phyloP scores from a whole-genome alignment of 2,113 vertebrate species.

The Brachypodius melanocephalos region DNA sequence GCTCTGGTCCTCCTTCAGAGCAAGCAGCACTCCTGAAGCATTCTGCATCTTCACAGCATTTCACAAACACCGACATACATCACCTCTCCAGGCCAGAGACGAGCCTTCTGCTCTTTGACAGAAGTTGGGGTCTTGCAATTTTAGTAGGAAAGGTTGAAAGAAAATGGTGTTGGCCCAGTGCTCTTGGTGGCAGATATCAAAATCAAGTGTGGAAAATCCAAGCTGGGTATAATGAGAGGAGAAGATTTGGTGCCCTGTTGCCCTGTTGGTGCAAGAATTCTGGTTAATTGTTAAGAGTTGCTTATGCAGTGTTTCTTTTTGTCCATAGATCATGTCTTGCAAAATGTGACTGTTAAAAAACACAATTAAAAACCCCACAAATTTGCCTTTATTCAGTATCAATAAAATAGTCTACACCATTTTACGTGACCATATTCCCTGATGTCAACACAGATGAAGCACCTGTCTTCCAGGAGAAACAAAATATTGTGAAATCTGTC shows the following conservation, averaged over 20 bases:
- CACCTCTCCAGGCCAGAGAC: not conserved
- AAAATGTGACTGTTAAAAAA: not conserved
- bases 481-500: not conserved
- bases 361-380: not conserved
- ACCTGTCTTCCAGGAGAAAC: not conserved
- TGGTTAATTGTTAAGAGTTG: conserved; percentile 42
- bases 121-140: not conserved
- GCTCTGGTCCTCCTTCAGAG: not conserved
- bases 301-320: not conserved
- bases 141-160: not conserved
- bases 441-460: not conserved
- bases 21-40: not conserved
- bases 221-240: conserved; percentile 40
- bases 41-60: not conserved
- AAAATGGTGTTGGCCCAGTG: conserved; percentile 19
- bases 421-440: not conserved
- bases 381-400: not conserved
- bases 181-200: not conserved
- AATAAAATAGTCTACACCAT: not conserved
- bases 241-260: not conserved
- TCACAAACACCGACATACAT: accelerated
- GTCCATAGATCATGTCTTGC: not conserved
- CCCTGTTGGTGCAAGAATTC: not conserved
- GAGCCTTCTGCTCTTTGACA: conserved; percentile 1
- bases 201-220: not conserved